A percentile compares a stretch with the other conserved stretches of the same genome.
Conservation (phyloP, 1,140 invertebrate species). For the Dendrolimus kikuchii region DNA sequence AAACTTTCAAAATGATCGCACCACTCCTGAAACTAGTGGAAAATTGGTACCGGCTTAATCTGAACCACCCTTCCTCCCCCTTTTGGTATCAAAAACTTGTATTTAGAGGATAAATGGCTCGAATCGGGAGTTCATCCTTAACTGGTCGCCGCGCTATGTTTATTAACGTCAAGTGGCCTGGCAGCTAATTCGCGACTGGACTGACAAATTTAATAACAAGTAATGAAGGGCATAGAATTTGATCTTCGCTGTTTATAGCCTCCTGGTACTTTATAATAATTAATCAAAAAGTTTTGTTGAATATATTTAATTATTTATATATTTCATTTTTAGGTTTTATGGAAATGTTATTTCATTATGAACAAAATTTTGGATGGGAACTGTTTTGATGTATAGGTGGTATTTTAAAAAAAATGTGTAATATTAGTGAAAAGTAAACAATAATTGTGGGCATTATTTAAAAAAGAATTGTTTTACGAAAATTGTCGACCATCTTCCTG, state of each 20-base stretch:
- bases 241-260: constrained; percentile 9
- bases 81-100: not conserved
- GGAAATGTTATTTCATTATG: too few species aligned
- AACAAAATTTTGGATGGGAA: too few species aligned
- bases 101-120: constrained; percentile 3
- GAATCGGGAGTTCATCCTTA: constrained; percentile 8
- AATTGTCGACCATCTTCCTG: too few species aligned
- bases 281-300: not conserved
- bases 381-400: too few species aligned
- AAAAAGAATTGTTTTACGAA: too few species aligned
- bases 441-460: too few species aligned
- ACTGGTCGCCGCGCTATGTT: constrained; percentile 15
- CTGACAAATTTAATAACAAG: constrained; percentile 31
- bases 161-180: constrained; percentile 26
- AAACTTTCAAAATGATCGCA: constrained; percentile 24
- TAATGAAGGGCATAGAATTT: constrained; percentile 15
- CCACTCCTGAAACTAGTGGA: constrained; percentile 15
- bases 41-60: constrained; percentile 11
- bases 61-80: constrained; percentile 6
- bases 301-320: too few species aligned
- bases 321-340: too few species aligned
- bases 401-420: too few species aligned
- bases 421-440: too few species aligned
- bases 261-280: constrained; percentile 4
- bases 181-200: constrained; percentile 24